These are phyloP conservation scores for Lacanobia oleracea DNA, from an alignment of 2,888 invertebrate species.

Conservation along the genomic window DNA sequence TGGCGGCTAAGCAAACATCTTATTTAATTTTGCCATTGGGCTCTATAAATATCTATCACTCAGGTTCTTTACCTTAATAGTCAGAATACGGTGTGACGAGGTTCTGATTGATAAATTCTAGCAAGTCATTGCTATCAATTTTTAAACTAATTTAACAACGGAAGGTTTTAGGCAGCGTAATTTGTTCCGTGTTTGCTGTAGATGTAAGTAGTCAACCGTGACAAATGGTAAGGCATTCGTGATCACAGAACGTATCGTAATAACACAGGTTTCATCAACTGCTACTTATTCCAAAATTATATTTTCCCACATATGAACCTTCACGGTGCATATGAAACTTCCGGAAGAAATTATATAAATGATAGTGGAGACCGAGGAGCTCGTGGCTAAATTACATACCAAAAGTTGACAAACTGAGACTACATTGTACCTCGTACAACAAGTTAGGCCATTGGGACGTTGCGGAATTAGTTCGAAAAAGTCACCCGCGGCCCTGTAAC, in stretches of 20 bases:
- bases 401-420: too few species aligned
- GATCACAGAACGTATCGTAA: background rate
- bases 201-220: constrained; percentile 40
- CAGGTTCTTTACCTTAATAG: constrained; percentile 1
- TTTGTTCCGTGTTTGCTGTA: constrained; percentile 26
- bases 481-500: too few species aligned
- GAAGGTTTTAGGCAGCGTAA: constrained; percentile 21
- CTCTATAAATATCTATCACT: background rate
- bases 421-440: too few species aligned
- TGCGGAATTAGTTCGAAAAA: too few species aligned
- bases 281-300: background rate
- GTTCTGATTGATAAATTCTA: constrained; percentile 14
- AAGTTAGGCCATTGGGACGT: too few species aligned
- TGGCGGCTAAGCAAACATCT: too few species aligned
- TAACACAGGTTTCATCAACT: background rate
- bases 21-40: too few species aligned
- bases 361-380: background rate
- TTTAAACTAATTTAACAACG: constrained; percentile 29
- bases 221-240: constrained; percentile 8
- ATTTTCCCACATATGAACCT: too few species aligned
- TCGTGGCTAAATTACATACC: too few species aligned
- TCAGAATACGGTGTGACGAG: constrained; percentile 10
- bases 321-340: background rate
- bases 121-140: constrained; percentile 54
- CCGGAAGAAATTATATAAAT: background rate